These are phyloP conservation scores for Drosophila neotestacea DNA, from an alignment of 2,888 invertebrate genomes.

Conservation along the genomic window DNA sequence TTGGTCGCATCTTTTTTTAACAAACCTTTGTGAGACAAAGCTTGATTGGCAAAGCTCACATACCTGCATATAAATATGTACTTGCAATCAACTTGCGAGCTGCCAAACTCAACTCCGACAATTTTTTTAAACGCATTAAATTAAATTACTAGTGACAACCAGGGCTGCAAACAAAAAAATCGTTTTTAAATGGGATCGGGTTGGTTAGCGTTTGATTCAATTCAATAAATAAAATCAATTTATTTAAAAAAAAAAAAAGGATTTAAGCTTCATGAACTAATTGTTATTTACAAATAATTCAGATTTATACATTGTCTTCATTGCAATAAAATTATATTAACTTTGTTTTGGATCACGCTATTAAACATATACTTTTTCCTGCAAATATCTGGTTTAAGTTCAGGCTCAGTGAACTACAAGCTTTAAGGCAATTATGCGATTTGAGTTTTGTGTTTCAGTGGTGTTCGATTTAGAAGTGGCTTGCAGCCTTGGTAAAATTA, in stretches of 20 bases:
- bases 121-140: neutral
- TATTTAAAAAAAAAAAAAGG: neutral
- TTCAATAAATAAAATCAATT: neutral
- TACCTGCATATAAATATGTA: neutral
- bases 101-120: conserved; percentile 3
- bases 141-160: neutral
- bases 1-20: conserved; percentile 36
- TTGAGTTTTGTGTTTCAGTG: too few species aligned
- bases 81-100: conserved; percentile 42
- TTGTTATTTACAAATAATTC: too few species aligned
- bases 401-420: neutral
- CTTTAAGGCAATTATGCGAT: neutral
- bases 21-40: conserved; percentile 20
- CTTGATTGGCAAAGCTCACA: conserved; percentile 5
- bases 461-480: neutral
- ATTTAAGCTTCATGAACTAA: neutral
- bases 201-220: neutral
- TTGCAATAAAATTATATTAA: neutral
- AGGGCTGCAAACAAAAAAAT: neutral
- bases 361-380: neutral
- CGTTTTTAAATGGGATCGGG: neutral
- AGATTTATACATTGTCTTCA: too few species aligned
- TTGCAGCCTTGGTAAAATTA: conserved; percentile 4
- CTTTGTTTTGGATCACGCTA: neutral
- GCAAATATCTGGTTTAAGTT: too few species aligned